phyloP scores from a whole-genome alignment of 2,113 vertebrate species.

The Chinchilla lanigera region DNA sequence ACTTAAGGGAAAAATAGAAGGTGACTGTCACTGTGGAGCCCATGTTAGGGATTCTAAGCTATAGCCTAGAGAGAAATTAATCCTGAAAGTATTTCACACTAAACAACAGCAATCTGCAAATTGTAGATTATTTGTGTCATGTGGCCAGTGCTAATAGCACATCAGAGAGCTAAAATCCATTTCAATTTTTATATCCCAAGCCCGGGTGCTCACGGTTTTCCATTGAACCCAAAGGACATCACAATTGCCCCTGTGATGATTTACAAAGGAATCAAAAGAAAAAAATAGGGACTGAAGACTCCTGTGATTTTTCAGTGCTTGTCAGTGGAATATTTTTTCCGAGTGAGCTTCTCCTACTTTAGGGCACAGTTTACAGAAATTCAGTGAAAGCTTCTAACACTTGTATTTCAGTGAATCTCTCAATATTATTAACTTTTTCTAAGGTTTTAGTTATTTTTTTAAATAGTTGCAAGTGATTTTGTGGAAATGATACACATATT shows the following conservation, averaged over 20 bases:
- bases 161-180: slow-evolving; percentile 48
- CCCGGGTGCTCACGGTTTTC: slow-evolving; percentile 11
- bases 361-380: not conserved
- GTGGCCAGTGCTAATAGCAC: not conserved
- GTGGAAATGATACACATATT: not conserved
- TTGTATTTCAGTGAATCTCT: not conserved
- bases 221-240: not conserved
- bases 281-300: slow-evolving; percentile 36
- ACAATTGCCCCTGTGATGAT: slow-evolving; percentile 40
- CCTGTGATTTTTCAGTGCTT: not conserved
- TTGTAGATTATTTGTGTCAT: slow-evolving; percentile 50
- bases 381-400: slow-evolving; percentile 15
- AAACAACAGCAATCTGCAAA: slow-evolving; percentile 65
- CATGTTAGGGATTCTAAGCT: not conserved
- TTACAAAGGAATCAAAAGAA: slow-evolving; percentile 63
- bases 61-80: slow-evolving; percentile 62
- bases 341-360: slow-evolving; percentile 37
- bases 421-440: not conserved
- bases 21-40: slow-evolving; percentile 22
- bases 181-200: slow-evolving; percentile 47
- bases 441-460: not conserved
- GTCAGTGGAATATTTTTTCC: slow-evolving; percentile 27
- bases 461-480: not conserved
- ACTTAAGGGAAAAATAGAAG: slow-evolving; percentile 47
- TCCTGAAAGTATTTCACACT: slow-evolving; percentile 69